A percentile compares a stretch with the other conserved stretches of the same genome.
phyloP scores from a whole-genome alignment of 2,888 invertebrate genomes.

The Volucella bombylans region DNA sequence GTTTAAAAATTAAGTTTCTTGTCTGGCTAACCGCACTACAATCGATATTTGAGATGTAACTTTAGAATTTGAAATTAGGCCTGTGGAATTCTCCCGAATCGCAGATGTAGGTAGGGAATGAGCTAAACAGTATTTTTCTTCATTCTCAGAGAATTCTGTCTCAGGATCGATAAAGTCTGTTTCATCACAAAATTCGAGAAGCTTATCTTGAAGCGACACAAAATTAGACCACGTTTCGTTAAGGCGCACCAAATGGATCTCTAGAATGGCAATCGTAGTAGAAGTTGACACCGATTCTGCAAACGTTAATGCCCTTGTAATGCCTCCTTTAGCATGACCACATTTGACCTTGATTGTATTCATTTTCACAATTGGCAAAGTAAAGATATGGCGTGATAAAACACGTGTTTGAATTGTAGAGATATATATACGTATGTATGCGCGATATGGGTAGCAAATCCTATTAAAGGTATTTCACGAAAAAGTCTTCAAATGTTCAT shows the following conservation, averaged over 20 bases:
- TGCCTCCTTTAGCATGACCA: conserved; percentile 18
- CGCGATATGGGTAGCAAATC: no score
- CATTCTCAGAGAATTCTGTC: background rate
- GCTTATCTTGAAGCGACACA: background rate
- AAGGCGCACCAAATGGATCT: background rate
- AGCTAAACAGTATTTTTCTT: background rate
- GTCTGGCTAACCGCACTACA: no score
- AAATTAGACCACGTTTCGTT: background rate
- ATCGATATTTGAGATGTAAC: no score
- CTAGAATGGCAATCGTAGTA: background rate
- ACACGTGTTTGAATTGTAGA: no score
- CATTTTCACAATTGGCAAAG: background rate
- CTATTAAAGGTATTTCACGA: no score
- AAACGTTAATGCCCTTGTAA: conserved; percentile 13
- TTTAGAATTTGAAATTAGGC: no score
- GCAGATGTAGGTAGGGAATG: background rate
- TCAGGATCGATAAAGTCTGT: background rate
- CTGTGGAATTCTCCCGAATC: background rate
- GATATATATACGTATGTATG: no score
- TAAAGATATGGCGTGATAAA: no score
- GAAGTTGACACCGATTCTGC: background rate
- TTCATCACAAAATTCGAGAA: background rate
- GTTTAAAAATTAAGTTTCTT: no score
- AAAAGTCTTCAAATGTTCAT: background rate
- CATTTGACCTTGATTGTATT: background rate